phyloP scores from a whole-genome alignment of 2,797 vertebrate genomes.

The Neopelma chrysocephalum region DNA sequence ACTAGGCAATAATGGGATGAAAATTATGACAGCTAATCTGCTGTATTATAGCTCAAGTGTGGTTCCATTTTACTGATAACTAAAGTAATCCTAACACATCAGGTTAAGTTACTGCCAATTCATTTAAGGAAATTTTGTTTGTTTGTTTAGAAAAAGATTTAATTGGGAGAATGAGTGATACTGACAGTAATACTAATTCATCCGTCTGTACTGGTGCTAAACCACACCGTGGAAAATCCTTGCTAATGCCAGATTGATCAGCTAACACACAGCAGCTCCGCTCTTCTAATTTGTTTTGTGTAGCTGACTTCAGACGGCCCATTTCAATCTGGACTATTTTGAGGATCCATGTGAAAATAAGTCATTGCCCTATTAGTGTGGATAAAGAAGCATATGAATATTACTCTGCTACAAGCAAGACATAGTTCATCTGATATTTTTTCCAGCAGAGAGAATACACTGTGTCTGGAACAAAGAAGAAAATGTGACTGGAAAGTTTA shows the following conservation, averaged over 20 bases:
- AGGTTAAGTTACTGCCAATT: background rate
- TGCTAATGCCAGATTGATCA: slow-evolving; percentile 46
- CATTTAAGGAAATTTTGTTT: slow-evolving; percentile 39
- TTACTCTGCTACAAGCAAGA: slow-evolving; percentile 26
- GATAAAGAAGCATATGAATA: background rate
- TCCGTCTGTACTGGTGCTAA: slow-evolving; percentile 15
- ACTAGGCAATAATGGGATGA: background rate
- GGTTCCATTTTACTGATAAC: slow-evolving; percentile 13
- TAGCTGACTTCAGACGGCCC: slow-evolving; percentile 24
- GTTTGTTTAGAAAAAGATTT: slow-evolving; percentile 48
- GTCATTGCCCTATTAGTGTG: background rate
- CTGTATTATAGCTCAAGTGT: background rate
- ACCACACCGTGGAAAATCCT: slow-evolving; percentile 41
- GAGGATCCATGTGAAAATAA: slow-evolving; percentile 30
- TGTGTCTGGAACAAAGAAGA: background rate
- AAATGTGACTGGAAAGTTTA: slow-evolving; percentile 54
- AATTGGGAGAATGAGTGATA: slow-evolving; percentile 9
- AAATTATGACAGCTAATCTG: background rate
- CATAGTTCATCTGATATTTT: background rate
- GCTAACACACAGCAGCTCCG: background rate
- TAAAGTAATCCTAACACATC: background rate
- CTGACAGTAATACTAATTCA: slow-evolving; percentile 22
- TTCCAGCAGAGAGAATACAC: slow-evolving; percentile 19
- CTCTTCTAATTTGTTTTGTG: slow-evolving; percentile 54
- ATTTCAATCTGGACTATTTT: slow-evolving; percentile 46